Base-by-base conservation (phyloP, 2,888 invertebrate species). In the Cantharis rufa region DNA sequence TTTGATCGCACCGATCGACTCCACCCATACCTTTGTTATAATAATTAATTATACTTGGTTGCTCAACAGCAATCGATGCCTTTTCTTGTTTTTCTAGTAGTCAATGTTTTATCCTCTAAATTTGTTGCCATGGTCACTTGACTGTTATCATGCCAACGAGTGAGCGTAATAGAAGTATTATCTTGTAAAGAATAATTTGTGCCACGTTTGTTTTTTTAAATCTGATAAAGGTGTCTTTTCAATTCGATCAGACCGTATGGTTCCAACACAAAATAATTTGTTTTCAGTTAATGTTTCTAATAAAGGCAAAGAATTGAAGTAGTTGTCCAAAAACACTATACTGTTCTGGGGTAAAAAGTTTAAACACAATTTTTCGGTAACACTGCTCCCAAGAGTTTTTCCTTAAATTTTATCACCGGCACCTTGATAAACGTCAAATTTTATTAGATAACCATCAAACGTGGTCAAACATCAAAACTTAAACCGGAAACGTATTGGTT, bases 21-120 rank as follows among this genome's bases (percentile, higher is more conserved):
- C 80, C 81, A 18, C 80, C 81, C 80, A 80, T 82, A 66, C 80
- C 81, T 62, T 81, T 70, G 68, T 81, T 81, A 69, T 81, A 81
- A 3, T 70, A 3, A 66, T 72, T 61, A 10, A 79, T 72, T 5
- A 80, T 2, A 15, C 73, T 70, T 70, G 79, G 80, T 72, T 81
- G 81, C 18, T 78, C 78, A 11, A 68, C 15, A 21, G 10, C 11
- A 2, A 78, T 62, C 13, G 62, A 1, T 15, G 75, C n/a, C 73
- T 76, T 78, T 70, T 79, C 66, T 63, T 79, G 71, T 72, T 71
- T 76, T 13, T 21, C 75, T 63, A 73, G 77, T 80, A 15, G 72
- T 75, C 32, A 72, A 32, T 15, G 15, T 69, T 10, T 74, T 13
- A 69, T 76, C 75, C 3, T 72, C 11, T 16, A 76, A 5, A 70